These are phyloP conservation scores for Acleris laterana DNA, from an alignment of 2,888 invertebrate species.

Conservation along the genomic window DNA sequence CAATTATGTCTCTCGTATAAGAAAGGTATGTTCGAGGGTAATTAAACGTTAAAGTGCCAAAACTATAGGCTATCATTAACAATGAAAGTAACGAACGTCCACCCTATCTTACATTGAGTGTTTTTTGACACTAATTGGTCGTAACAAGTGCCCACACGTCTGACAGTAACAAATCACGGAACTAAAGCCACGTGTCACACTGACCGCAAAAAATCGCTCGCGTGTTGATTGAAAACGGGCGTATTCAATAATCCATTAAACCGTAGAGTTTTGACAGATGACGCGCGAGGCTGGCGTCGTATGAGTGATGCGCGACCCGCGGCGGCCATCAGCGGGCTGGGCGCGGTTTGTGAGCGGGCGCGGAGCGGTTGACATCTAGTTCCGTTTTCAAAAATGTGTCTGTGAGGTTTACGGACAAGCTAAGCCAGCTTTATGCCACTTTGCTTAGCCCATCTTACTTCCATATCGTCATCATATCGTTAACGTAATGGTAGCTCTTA, in stretches of 20 bases:
- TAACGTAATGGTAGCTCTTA: too few relatives aligned
- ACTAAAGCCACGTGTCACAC: constrained; percentile 53
- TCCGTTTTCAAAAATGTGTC: background rate
- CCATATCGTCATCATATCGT: too few relatives aligned
- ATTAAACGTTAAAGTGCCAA: too few relatives aligned
- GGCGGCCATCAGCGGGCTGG: constrained; percentile 20
- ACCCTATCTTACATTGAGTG: constrained; percentile 30
- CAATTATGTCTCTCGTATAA: too few relatives aligned
- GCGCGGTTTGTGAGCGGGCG: background rate
- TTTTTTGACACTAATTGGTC: constrained; percentile 35
- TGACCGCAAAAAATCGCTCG: constrained; percentile 58
- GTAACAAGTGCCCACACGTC: constrained; percentile 41
- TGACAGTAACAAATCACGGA: constrained; percentile 47
- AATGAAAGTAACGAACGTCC: constrained; percentile 8
- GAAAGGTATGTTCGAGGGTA: too few relatives aligned
- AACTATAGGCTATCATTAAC: background rate
- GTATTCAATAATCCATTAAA: constrained; percentile 74
- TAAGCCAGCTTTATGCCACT: too few relatives aligned
- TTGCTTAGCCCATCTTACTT: too few relatives aligned
- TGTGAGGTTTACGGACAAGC: too few relatives aligned
- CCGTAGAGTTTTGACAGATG: constrained; percentile 69
- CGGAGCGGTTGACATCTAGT: background rate
- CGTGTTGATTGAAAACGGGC: constrained; percentile 65
- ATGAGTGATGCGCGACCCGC: constrained; percentile 56
- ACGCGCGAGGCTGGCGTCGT: constrained; percentile 53